A percentile compares a stretch with the other conserved stretches of the same genome.
Conservation (phyloP, 2,797 vertebrate genomes). For the Otolemur crassicaudatus region DNA sequence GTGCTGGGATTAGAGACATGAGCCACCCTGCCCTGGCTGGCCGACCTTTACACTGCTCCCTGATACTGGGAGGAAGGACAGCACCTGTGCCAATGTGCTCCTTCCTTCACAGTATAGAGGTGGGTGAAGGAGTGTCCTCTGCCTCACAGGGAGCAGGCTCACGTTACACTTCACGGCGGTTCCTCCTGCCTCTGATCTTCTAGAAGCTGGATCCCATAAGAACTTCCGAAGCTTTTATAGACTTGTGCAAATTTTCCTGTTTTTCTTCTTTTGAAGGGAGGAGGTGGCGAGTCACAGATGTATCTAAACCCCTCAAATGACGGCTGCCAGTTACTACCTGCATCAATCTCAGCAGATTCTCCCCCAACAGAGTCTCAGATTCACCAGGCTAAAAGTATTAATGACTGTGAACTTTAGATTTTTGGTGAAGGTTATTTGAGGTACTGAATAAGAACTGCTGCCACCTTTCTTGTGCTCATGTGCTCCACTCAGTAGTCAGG, state of each 20-base stretch:
- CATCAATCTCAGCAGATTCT: not conserved
- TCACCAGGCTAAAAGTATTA: not conserved
- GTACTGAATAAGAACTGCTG: not conserved
- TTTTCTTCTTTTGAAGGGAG: not conserved
- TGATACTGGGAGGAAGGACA: too few relatives aligned
- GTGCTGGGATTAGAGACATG: too few relatives aligned
- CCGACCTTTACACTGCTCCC: too few relatives aligned
- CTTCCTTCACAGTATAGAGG: not conserved
- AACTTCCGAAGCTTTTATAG: not conserved
- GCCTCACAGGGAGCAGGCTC: not conserved
- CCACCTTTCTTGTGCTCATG: not conserved
- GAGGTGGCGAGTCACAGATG: not conserved
- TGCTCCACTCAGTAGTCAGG: not conserved
- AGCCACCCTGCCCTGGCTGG: too few relatives aligned
- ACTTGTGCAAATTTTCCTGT: not conserved
- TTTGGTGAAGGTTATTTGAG: not conserved
- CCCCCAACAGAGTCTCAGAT: not conserved
- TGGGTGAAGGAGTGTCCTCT: not conserved
- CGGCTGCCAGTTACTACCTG: not conserved
- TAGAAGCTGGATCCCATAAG: not conserved
- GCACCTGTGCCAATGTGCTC: not conserved
- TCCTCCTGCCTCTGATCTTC: not conserved
- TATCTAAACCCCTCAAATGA: not conserved
- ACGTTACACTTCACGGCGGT: not conserved
- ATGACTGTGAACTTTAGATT: not conserved